Percentiles rank a stretch among this genome's conserved stretches.
phyloP scores from a whole-genome alignment of 2,888 invertebrate species.

The Drosophila longiperda region DNA sequence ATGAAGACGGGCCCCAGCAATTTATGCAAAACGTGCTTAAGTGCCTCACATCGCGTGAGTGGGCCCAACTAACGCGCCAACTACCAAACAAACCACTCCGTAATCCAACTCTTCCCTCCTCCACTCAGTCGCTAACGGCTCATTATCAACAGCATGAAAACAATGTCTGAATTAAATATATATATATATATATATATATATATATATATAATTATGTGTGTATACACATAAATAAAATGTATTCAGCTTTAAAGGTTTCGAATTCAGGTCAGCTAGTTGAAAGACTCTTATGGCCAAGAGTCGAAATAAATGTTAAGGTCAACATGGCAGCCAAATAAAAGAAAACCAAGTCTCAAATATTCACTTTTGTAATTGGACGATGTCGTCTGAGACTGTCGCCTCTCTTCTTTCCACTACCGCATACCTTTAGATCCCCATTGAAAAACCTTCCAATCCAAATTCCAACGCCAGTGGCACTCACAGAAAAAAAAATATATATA shows the following conservation, averaged over 20 bases:
- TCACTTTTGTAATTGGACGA: conserved; percentile 79
- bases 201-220: background rate
- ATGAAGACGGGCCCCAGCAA: conserved; percentile 52
- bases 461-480: conserved; percentile 26
- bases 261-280: conserved; percentile 58
- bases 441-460: conserved; percentile 20
- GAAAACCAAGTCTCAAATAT: conserved; percentile 61
- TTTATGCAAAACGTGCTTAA: conserved; percentile 80
- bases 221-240: conserved; percentile 24
- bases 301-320: conserved; percentile 74
- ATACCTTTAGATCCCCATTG: conserved; percentile 54
- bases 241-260: conserved; percentile 46
- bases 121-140: conserved; percentile 38
- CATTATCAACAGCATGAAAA: conserved; percentile 63
- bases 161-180: conserved; percentile 50
- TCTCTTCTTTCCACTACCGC: conserved; percentile 28
- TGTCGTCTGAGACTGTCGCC: conserved; percentile 47
- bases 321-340: conserved; percentile 41
- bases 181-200: conserved; percentile 1
- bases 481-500: conserved; percentile 19
- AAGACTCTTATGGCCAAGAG: conserved; percentile 55
- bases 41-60: conserved; percentile 74
- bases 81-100: conserved; percentile 9
- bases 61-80: conserved; percentile 46
- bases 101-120: background rate